phyloP scores from a whole-genome alignment of 2,888 invertebrate genomes.

The Hemistola chrysoprasaria region DNA sequence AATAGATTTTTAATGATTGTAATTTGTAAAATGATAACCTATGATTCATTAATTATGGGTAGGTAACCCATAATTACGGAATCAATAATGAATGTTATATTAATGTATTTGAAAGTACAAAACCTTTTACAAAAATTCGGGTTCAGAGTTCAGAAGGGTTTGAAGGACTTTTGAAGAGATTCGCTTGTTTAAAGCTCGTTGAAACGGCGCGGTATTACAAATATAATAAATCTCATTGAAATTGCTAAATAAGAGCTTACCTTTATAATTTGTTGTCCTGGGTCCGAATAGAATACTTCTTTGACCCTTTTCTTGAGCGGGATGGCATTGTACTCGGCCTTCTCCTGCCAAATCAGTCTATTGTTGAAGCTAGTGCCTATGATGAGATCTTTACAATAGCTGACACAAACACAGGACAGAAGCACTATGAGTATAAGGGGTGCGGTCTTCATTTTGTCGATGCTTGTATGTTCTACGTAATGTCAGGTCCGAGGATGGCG shows the following conservation, averaged over 20 bases:
- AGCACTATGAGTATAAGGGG: slow-evolving; percentile 51
- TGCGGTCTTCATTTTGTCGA: slow-evolving; percentile 57
- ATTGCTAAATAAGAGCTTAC: slow-evolving; percentile 37
- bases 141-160: too few relatives aligned
- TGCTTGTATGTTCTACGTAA: slow-evolving; percentile 31
- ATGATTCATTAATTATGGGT: too few relatives aligned
- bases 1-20: too few relatives aligned
- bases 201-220: too few relatives aligned
- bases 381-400: slow-evolving; percentile 66
- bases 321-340: slow-evolving; percentile 69
- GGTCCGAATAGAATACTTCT: slow-evolving; percentile 69
- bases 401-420: slow-evolving; percentile 51
- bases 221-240: neutral
- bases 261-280: slow-evolving; percentile 74
- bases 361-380: slow-evolving; percentile 71
- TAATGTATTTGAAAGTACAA: too few relatives aligned
- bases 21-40: too few relatives aligned
- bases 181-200: too few relatives aligned
- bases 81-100: too few relatives aligned
- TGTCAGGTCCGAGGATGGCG: slow-evolving; percentile 46
- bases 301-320: slow-evolving; percentile 74
- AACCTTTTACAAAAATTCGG: too few relatives aligned
- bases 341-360: slow-evolving; percentile 63
- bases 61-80: too few relatives aligned
- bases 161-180: too few relatives aligned